phyloP scores from a whole-genome alignment of 1,140 invertebrate genomes.

The Bombus superbus region DNA sequence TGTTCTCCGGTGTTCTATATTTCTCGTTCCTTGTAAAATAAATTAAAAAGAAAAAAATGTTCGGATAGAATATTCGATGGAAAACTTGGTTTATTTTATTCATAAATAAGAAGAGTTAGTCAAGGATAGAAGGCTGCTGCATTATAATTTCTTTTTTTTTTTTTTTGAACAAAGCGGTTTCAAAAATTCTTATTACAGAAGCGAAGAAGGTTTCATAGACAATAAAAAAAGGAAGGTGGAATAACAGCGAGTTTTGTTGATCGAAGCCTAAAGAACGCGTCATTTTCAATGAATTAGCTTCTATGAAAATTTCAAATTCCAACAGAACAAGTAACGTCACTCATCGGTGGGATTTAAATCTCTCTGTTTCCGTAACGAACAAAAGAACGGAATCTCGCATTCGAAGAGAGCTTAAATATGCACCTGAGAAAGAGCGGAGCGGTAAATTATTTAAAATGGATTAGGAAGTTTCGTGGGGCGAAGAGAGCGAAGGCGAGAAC shows the following conservation, averaged over 20 bases:
- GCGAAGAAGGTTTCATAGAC: too few relatives aligned
- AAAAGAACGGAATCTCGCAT: neutral
- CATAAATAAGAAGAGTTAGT: too few relatives aligned
- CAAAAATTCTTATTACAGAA: too few relatives aligned
- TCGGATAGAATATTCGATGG: neutral
- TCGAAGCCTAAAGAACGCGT: too few relatives aligned
- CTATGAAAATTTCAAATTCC: too few relatives aligned
- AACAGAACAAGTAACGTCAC: too few relatives aligned
- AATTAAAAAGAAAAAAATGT: neutral
- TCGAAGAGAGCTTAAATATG: neutral
- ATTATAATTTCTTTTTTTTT: too few relatives aligned
- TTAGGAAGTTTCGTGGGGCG: neutral
- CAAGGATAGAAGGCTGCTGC: too few relatives aligned
- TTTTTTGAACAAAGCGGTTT: too few relatives aligned
- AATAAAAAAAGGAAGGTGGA: too few relatives aligned
- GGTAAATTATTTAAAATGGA: slow-evolving; percentile 39
- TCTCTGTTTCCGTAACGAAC: neutral
- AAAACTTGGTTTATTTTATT: neutral
- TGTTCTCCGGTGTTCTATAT: neutral
- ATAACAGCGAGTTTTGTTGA: too few relatives aligned
- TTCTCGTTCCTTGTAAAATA: neutral
- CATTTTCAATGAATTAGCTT: too few relatives aligned
- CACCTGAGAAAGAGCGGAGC: neutral
- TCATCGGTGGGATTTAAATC: neutral
- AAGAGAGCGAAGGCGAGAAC: neutral